Evolutionary conservation across 2,797 vertebrate species (phyloP).

Genomic region (Liasis olivaceus): DNA sequence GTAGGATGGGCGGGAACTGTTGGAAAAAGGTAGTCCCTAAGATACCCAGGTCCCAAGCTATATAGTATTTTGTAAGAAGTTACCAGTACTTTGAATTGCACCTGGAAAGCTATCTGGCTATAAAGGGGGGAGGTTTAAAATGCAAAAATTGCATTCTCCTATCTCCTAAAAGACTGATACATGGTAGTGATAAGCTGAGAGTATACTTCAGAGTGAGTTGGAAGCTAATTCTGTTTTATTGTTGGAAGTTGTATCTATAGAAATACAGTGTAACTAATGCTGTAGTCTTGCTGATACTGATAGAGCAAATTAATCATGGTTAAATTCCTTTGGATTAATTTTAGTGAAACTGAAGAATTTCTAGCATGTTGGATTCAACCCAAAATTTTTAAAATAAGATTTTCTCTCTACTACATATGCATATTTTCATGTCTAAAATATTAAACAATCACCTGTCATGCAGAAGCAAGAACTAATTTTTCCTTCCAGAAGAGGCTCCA

Average conservation of each 20-base stretch:
- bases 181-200: background rate
- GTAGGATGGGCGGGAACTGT: background rate
- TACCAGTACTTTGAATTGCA: background rate
- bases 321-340: background rate
- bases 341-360: background rate
- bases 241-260: background rate
- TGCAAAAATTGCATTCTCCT: background rate
- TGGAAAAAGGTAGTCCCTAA: background rate
- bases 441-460: slow-evolving; percentile 87
- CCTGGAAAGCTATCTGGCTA: background rate
- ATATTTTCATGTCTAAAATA: background rate
- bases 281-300: background rate
- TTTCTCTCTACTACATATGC: background rate
- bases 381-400: background rate
- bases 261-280: background rate
- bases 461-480: slow-evolving; percentile 93
- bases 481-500: slow-evolving; percentile 89
- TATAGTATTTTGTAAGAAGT: background rate
- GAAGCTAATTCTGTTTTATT: background rate
- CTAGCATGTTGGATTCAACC: background rate
- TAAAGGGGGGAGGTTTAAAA: background rate
- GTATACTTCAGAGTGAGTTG: background rate
- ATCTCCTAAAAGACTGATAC: background rate
- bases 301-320: background rate
- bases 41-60: background rate